Conservation (phyloP, 1,140 invertebrate species). For the Triops longicaudatus region DNA sequence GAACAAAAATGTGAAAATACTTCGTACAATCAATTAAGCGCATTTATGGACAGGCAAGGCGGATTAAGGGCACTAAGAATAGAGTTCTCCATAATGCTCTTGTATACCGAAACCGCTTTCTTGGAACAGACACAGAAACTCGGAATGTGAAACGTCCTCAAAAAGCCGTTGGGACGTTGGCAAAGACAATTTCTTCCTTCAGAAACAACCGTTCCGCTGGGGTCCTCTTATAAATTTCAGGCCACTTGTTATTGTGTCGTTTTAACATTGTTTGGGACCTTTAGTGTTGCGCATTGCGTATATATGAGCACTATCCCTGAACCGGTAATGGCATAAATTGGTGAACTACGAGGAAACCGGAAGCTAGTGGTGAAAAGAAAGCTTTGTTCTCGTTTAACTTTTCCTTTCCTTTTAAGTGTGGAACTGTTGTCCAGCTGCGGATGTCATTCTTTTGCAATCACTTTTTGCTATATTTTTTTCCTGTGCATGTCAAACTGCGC, state of each 20-base stretch:
- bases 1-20: neutral
- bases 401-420: neutral
- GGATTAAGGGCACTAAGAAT: neutral
- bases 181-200: no score
- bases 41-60: neutral
- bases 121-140: neutral
- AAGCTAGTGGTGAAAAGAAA: neutral
- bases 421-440: neutral
- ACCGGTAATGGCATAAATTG: neutral
- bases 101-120: neutral
- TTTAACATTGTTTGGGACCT: no score
- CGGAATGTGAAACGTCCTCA: neutral
- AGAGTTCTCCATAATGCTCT: neutral
- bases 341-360: neutral
- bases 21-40: neutral
- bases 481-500: neutral
- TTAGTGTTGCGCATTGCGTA: no score
- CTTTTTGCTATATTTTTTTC: neutral
- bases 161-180: neutral
- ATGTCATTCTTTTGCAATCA: neutral
- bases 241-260: no score
- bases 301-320: no score
- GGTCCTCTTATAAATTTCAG: no score
- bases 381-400: neutral
- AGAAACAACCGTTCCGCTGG: no score